Conservation (phyloP, 2,888 invertebrate genomes). For the Galerucella pusilla region DNA sequence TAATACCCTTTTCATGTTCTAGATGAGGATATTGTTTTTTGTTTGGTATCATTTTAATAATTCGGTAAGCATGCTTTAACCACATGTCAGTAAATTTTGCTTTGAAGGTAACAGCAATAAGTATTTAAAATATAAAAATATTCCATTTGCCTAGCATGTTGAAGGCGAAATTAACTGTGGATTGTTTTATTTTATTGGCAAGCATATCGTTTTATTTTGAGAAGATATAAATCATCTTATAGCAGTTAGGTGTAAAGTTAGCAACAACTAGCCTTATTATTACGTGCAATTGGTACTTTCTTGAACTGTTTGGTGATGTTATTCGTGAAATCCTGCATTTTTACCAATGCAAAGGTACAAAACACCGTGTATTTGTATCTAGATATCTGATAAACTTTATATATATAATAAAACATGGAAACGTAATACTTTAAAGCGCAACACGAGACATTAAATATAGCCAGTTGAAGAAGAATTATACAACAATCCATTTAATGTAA, state of each 20-base stretch:
- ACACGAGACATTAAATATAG: background rate
- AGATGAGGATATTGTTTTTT: background rate
- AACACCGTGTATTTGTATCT: no score
- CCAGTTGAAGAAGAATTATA: slow-evolving; percentile 9
- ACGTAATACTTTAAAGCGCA: background rate
- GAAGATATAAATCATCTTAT: slow-evolving; percentile 12
- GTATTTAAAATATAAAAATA: slow-evolving; percentile 11
- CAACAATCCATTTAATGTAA: slow-evolving; percentile 8
- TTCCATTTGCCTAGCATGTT: background rate
- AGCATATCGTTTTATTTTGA: slow-evolving; percentile 9
- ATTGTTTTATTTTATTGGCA: slow-evolving; percentile 18
- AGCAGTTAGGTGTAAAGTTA: background rate
- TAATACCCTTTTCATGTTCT: slow-evolving; percentile 8
- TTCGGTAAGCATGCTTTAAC: slow-evolving; percentile 3
- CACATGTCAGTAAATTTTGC: slow-evolving; percentile 12
- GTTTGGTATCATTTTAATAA: background rate
- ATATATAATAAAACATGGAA: background rate
- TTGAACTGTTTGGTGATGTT: background rate
- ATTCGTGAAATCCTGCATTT: background rate
- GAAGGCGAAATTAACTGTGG: slow-evolving; percentile 3
- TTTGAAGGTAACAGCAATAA: slow-evolving; percentile 15
- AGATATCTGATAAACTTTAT: no score
- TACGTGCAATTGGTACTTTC: background rate
- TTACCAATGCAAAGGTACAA: background rate
- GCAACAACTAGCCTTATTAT: background rate